Conservation (phyloP, 2,113 vertebrate genomes). For the Puffinus mauretanicus region DNA sequence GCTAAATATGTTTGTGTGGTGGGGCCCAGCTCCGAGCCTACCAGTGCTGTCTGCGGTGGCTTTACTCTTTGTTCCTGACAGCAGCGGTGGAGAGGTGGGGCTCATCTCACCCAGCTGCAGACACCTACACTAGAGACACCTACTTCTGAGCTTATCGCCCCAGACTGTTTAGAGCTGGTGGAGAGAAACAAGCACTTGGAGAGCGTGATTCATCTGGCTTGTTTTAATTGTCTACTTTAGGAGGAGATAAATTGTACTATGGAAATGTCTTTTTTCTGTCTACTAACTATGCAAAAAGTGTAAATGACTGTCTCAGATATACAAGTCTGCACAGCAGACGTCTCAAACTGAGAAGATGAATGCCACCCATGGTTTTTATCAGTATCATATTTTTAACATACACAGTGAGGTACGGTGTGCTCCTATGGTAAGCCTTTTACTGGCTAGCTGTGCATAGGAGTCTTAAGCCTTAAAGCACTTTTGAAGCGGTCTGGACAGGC, state of each 20-base stretch:
- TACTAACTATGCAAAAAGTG: conserved; percentile 57
- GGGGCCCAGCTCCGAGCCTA: neutral
- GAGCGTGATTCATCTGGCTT: conserved; percentile 56
- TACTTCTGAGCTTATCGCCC: neutral
- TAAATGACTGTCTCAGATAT: conserved; percentile 54
- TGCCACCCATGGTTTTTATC: neutral
- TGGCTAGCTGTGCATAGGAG: neutral
- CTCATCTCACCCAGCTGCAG: conserved; percentile 20
- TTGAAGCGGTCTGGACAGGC: neutral
- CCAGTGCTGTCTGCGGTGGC: neutral
- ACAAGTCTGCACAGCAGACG: conserved; percentile 10
- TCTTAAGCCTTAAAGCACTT: neutral
- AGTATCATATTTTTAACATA: neutral
- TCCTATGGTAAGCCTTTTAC: neutral
- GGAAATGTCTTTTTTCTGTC: conserved; percentile 59
- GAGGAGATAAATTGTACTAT: conserved; percentile 43
- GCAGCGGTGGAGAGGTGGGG: neutral
- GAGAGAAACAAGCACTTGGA: conserved; percentile 42
- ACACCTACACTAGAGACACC: conserved; percentile 29
- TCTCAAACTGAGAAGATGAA: neutral
- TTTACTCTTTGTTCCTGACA: neutral
- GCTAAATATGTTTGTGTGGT: neutral
- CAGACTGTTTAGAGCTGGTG: conserved; percentile 46
- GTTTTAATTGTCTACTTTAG: conserved; percentile 22
- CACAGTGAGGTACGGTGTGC: neutral